Evolutionary conservation across 2,888 invertebrate genomes (phyloP), one percentile per base, ranked within the genome.

Genomic region (Plusia festucae): DNA sequence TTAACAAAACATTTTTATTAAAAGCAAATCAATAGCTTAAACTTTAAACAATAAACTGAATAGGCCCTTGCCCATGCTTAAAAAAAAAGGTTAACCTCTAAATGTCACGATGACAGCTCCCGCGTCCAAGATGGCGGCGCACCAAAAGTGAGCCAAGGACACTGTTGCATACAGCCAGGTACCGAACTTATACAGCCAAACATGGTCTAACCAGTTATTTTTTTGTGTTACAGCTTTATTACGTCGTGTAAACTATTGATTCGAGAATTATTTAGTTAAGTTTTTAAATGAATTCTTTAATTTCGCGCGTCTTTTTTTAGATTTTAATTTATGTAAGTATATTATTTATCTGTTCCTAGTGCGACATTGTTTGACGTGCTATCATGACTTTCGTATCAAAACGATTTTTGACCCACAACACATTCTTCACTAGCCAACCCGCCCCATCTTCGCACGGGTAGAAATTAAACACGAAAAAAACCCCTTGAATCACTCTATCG

Each of bases 61-160:
- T 73, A 70, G 46, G 59, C 79, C 81, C 79, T 69, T 72, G 68
- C 56, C 46, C 20, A 60, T 63, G 62, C 61, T 65, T 58, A 66
- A 63, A 62, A 76, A 66, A 59, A 65, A 64, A 56, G 8, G 57
- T 54, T 86, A 85, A 92, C 93, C 93, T 91, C 82, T 61, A 82
- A 84, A 88, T 72, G 76, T 86, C 88, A 85, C 78, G 89, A 59
- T 89, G 91, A 89, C 91, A 90, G 87, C 84, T 78, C 81, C 83
- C 9, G 30, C 30, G 84, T 81, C 84, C 84, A 90, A 90, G 75
- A 91, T 90, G 92, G 89, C 90, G 87, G 76, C 89, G 86, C 85
- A 83, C 90, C 81, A 78, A 81, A 82, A 84, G 81, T 86, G 76
- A 86, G 91, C 85, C 92, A 92, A 90, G 92, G 91, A 76, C 86